Conservation (phyloP, 1,140 invertebrate species). For the Zaprionus inermis region DNA sequence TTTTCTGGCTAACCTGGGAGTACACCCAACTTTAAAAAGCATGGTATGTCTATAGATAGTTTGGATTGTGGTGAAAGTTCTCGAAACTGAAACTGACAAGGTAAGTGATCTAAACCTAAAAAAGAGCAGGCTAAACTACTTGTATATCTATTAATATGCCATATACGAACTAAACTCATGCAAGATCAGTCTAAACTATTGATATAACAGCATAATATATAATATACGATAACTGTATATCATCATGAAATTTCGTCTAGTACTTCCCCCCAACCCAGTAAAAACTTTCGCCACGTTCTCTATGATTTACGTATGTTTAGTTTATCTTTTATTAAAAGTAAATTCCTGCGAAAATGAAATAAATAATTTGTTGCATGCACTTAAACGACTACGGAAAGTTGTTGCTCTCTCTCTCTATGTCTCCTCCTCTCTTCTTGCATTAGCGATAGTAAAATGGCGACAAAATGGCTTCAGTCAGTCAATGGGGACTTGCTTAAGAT, state of each 20-base stretch:
- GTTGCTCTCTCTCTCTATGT: constrained; percentile 35
- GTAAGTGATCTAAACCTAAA: not conserved
- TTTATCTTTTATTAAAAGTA: constrained; percentile 51
- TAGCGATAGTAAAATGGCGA: constrained; percentile 51
- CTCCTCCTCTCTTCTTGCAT: not conserved
- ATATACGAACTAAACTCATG: not conserved
- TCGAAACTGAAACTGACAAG: not conserved
- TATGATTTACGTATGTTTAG: constrained; percentile 24
- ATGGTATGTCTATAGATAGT: not conserved
- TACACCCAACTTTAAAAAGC: not conserved
- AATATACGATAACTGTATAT: not conserved
- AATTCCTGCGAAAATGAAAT: constrained; percentile 80
- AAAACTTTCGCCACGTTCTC: not conserved
- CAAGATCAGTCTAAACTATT: not conserved
- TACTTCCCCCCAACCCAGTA: not conserved
- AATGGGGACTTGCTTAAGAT: constrained; percentile 7
- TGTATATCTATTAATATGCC: not conserved
- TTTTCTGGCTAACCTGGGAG: not conserved
- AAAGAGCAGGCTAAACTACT: not conserved
- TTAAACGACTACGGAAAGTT: constrained; percentile 66
- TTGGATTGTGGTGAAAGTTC: not conserved
- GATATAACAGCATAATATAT: not conserved
- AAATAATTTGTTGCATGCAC: constrained; percentile 80
- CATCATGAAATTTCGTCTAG: not conserved
- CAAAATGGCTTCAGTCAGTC: constrained; percentile 64